Evolutionary conservation across 2,113 vertebrate genomes (phyloP), one percentile per base, ranked within the genome.

Genomic region (Daphoenositta chrysoptera): DNA sequence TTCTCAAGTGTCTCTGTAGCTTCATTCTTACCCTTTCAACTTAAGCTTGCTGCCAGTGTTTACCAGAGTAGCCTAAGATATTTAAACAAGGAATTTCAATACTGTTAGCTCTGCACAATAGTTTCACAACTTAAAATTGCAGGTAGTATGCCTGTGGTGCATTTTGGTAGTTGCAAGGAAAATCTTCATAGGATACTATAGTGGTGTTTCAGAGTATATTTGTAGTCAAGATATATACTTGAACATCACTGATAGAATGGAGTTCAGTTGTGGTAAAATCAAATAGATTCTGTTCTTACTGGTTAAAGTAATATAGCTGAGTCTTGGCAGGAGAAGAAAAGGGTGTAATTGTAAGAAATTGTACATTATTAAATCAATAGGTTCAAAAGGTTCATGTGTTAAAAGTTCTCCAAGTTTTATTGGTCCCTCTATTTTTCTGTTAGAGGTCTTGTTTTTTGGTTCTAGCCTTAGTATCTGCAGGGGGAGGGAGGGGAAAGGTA

Each of bases 371-470:
- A 78, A 82, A 45, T 39, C 4, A 44, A 2, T 51, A 28, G 3
- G 14, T 69, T 60, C 2, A 4, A 28, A 87, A 53, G 13, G 22
- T 61, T 60, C 7, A 51, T 47, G 4, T 80, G 37, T 22, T 48
- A 56, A 35, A 71, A 87, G 60, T 57, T 87, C 22, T 76, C 15
- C 17, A 42, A 57, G 13, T 54, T 73, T 16, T 22, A 11, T 71
- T 69, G 11, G 11, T 78, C 23, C n/a, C 33, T 42, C 37, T 86
- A 17, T 94, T 97, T 77, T 96, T 78, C 69, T 56, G 40, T 96
- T 96, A 93, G 96, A 96, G 79, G 72, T 96, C 83, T 91, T 86
- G 20, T 6, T 45, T 96, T 14, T 58, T 96, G 37, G 90, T 98
- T 97, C 86, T 94, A 93, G 83, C 66, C 80, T 40, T 94, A 53